A percentile compares a stretch with the other conserved stretches of the same genome.
Evolutionary conservation across 1,140 invertebrate genomes (phyloP).

Genomic region (Goniozus legneri): DNA sequence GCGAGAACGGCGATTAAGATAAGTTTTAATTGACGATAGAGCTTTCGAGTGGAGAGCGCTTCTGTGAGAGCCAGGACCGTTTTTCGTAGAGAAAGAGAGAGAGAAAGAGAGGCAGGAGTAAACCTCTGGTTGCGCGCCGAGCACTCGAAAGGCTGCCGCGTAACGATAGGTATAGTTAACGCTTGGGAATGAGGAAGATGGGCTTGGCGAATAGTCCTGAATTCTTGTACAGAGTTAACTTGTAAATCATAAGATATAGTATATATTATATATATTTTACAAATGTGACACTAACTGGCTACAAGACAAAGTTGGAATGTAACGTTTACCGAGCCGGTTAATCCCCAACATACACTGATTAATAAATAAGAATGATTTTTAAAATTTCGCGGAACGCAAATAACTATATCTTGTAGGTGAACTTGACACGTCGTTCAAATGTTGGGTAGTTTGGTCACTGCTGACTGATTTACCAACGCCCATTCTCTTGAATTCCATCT

Average conservation of each 20-base stretch:
- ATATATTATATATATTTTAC: conserved; percentile 42
- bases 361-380: conserved; percentile 39
- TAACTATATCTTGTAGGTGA: too few relatives aligned
- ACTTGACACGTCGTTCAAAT: too few relatives aligned
- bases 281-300: conserved; percentile 31
- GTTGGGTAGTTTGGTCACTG: too few relatives aligned
- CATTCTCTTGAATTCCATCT: too few relatives aligned
- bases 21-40: neutral
- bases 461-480: too few relatives aligned
- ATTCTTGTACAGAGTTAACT: conserved; percentile 42
- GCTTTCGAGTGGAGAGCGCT: neutral
- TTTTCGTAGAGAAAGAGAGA: conserved; percentile 15
- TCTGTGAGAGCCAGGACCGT: conserved; percentile 16
- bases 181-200: conserved; percentile 32
- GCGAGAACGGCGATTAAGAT: neutral
- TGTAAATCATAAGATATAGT: conserved; percentile 34
- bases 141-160: conserved; percentile 5
- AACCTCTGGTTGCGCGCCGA: too few relatives aligned
- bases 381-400: too few relatives aligned
- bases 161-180: conserved; percentile 17
- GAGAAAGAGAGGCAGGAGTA: conserved; percentile 3
- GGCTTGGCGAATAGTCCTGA: conserved; percentile 36
- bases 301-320: conserved; percentile 7
- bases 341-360: conserved; percentile 26
- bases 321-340: conserved; percentile 9